Conservation (phyloP, 2,797 vertebrate species). For the Remorina albescens region DNA sequence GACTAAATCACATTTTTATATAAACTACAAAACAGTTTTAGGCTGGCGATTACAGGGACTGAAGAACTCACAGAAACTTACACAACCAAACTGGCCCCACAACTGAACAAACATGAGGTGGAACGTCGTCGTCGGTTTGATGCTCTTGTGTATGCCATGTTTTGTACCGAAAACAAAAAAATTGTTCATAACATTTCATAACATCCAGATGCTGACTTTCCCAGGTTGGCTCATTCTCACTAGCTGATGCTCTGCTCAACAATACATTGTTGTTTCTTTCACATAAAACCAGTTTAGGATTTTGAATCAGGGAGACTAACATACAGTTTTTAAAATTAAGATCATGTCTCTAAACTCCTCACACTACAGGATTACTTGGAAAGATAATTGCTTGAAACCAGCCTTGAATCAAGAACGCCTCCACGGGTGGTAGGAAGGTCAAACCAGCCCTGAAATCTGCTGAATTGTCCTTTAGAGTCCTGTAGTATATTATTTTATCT, state of each 20-base stretch:
- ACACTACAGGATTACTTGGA: background rate
- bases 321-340: background rate
- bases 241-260: background rate
- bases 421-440: no score
- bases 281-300: background rate
- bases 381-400: background rate
- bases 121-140: background rate
- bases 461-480: background rate
- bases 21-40: no score
- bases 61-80: background rate
- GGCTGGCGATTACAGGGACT: background rate
- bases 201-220: background rate
- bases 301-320: background rate
- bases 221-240: background rate
- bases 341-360: background rate
- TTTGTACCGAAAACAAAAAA: background rate
- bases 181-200: background rate
- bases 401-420: background rate
- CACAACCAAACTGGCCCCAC: background rate
- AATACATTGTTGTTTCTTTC: background rate
- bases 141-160: background rate
- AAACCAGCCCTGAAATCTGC: background rate
- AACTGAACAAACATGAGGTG: background rate
- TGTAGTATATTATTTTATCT: background rate
- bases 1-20: no score